Base-by-base conservation (phyloP, 2,888 invertebrate genomes). In the Mermis nigrescens region DNA sequence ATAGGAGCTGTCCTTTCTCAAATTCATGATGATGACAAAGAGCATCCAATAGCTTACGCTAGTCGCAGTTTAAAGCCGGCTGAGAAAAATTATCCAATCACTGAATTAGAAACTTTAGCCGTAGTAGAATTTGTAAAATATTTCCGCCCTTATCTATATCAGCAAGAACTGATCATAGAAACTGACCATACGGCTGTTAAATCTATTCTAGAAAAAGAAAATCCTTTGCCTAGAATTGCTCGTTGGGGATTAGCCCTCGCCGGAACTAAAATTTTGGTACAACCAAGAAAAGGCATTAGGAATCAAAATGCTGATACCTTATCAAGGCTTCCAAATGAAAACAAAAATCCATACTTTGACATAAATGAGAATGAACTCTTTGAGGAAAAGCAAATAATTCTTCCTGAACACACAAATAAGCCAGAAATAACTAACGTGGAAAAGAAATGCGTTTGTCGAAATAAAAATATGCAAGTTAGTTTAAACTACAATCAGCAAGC, bases 181-280 rank as follows among this genome's bases (percentile, higher is more conserved):
- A 75, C 73, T 0, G 77, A 77, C 59, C 76, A 76, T 57, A 70
- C 74, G 59, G 72, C 76, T 0, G 64, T 78, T 32, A 72, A 73
- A 69, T 79, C 75, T 74, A 62, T 78, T 4, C 62, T 74, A 59
- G 64, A 67, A 0, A 54, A 75, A 1, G 74, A 74, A 59, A 69
- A 75, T 1, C 72, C 73, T 0, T 67, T 69, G n/a, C 74, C 75
- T 3, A 60, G 76, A 31, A 60, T 77, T 0, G 73, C 72, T 0
- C 60, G 76, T 52, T 77, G 76, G 76, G 71, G 72, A 0, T 54
- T 76, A 15, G 62, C 65, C 24, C 59, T 77, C 1, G 73, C 75
- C 61, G 61, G 66, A 1, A 75, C 67, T 60, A 67, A 75, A 38
- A n/a, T 48, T 12, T 7, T 38, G 4, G 24, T 48, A n/a, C 12